Evolutionary conservation across 2,888 invertebrate species (phyloP), one percentile per base, ranked within the genome.

Genomic region (Agapostemon virescens): DNA sequence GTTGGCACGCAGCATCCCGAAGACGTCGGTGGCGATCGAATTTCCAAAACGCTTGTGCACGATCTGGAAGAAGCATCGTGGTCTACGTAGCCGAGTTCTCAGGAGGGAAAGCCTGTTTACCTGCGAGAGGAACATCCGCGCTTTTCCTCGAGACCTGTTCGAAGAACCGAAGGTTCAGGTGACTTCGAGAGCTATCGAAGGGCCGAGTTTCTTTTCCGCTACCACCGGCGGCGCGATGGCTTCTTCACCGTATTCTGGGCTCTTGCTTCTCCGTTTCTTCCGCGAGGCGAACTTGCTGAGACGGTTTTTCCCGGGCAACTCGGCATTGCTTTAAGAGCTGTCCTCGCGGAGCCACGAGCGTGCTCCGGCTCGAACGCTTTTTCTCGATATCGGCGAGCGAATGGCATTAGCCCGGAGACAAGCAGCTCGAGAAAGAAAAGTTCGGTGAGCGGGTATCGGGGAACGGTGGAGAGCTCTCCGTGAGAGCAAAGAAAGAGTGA

Each of bases 401-500:
- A 84, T 81, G 77, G 84, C 74, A 85, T 85, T 85, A 85, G 82
- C 78, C 74, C 74, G 81, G 74, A 82, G 79, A 82, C 84, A 78
- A 74, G 72, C 70, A 71, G 64, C 70, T 23, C 23, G 63, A 52
- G 82, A 78, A 77, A 85, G 84, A 84, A 84, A 85, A 82, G 85
- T 85, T 82, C 40, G 58, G 52, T 1, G 63, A 63, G n/a, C 11
- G 36, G 63, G n/a, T 63, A 36, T 15, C 33, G 61, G 38, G 63
- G 69, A 45, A 72, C 68, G 42, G 69, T 63, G 70, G 58, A 69
- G 72, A 69, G 33, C 30, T 30, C 55, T 55, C 66, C 26, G 55
- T 30, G 55, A 66, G 66, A 38, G 23, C 38, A n/a, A 1, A 4
- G 63, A n/a, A 13, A 33, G 30, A 61, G 9, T 30, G 61, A 33